These are phyloP conservation scores for Botia almorhae DNA, from an alignment of 2,797 vertebrate genomes.

Conservation along the genomic window DNA sequence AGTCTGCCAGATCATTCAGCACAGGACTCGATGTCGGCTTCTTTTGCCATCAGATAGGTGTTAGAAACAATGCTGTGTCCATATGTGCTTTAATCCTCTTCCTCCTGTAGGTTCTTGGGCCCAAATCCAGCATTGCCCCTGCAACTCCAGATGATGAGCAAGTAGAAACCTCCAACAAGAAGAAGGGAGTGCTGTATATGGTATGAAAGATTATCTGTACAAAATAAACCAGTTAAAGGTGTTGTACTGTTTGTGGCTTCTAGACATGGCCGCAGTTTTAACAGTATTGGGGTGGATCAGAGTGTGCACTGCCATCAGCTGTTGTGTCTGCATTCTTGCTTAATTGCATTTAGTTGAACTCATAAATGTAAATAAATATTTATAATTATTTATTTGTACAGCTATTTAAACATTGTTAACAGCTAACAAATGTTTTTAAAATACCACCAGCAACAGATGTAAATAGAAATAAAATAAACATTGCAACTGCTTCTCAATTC, in stretches of 20 bases:
- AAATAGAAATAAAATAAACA: neutral
- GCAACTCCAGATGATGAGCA: slow-evolving; percentile 59
- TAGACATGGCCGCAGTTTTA: too few relatives aligned
- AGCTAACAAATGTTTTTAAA: slow-evolving; percentile 12
- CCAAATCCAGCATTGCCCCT: slow-evolving; percentile 66
- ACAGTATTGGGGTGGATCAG: too few relatives aligned
- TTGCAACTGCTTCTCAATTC: neutral
- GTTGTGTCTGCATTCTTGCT: too few relatives aligned
- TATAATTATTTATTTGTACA: slow-evolving; percentile 3
- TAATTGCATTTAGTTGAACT: too few relatives aligned
- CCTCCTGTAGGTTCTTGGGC: slow-evolving; percentile 71
- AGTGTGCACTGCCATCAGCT: too few relatives aligned
- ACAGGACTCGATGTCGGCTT: neutral
- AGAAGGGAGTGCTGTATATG: slow-evolving; percentile 69
- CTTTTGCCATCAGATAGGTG: slow-evolving; percentile 26
- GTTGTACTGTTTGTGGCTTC: too few relatives aligned
- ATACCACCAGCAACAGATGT: too few relatives aligned
- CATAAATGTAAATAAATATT: slow-evolving; percentile 8
- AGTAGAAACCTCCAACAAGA: slow-evolving; percentile 57
- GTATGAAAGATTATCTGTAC: slow-evolving; percentile 59
- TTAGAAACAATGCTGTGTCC: neutral
- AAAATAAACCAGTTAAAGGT: neutral
- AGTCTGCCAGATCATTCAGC: neutral
- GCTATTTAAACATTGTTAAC: neutral
- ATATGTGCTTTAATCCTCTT: slow-evolving; percentile 16